Conservation (phyloP, 2,797 vertebrate species). For the Parauchenoglanis punctatus region DNA sequence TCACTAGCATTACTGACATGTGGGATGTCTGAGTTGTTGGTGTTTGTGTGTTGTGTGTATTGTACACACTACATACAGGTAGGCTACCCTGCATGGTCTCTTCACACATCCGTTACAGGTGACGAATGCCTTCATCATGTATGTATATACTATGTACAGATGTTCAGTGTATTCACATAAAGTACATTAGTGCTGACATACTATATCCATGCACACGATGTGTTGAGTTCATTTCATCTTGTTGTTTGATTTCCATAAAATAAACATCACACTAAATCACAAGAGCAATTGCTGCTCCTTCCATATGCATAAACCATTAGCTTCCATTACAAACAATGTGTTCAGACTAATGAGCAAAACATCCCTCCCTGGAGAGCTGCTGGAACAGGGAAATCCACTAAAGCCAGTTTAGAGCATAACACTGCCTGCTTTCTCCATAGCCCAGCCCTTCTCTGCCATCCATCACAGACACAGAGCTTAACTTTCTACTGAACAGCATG, state of each 20-base stretch:
- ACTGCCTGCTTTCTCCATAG: slow-evolving; percentile 46
- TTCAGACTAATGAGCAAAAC: slow-evolving; percentile 76
- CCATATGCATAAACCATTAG: slow-evolving; percentile 78
- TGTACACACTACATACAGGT: background rate
- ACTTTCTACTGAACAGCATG: background rate
- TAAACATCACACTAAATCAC: slow-evolving; percentile 77
- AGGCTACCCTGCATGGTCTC: background rate
- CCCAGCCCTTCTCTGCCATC: slow-evolving; percentile 1
- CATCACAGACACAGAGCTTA: slow-evolving; percentile 4
- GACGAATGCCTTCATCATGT: background rate
- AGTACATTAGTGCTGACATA: slow-evolving; percentile 30
- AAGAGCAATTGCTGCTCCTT: slow-evolving; percentile 64
- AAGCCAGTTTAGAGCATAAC: slow-evolving; percentile 69
- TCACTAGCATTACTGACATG: background rate
- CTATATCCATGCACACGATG: slow-evolving; percentile 29
- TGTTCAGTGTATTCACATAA: slow-evolving; percentile 16
- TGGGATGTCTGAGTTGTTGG: background rate
- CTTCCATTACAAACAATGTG: slow-evolving; percentile 71
- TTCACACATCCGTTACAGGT: background rate
- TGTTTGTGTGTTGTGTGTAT: background rate
- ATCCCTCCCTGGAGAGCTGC: slow-evolving; percentile 60
- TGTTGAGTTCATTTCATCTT: slow-evolving; percentile 50
- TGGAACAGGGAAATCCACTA: slow-evolving; percentile 72
- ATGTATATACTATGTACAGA: background rate
- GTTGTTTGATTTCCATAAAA: slow-evolving; percentile 81